Base-by-base conservation (phyloP, 2,888 invertebrate genomes). In the Allygus modestus region DNA sequence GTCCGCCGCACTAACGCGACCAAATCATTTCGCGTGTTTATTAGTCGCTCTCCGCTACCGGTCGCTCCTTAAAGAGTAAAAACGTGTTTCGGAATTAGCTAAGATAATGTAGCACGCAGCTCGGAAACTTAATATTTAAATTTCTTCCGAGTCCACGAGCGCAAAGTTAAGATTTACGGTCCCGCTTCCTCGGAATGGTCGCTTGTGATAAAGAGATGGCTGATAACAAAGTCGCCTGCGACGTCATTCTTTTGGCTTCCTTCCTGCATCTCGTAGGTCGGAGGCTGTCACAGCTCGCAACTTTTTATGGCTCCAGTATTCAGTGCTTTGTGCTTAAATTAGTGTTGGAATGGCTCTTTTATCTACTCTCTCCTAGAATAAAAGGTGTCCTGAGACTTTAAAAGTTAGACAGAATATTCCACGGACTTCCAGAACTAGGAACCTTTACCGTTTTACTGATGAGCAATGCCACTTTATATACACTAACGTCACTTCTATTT, bases 41-140 rank as follows among this genome's bases (percentile, higher is more conserved):
- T 33, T 81, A 46, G 81, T 43, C 23, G 81, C 81, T n/a, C 41
- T 33, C 41, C 28, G 71, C 82, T 65, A 71, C 83, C 83, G 83
- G 54, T 71, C 73, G 75, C 84, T 65, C 65, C 77, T 84, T 83
- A 79, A 84, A 75, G 84, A 75, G 84, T 43, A 71, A 82, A 82
- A 71, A 71, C 82, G 82, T 82, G 82, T 82, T 65, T 1, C 54
- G 46, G 54, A 82, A 82, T 82, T 71, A 71, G 73, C 73, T 46
- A 7, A 54, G 82, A 71, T 82, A 82, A 51, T 71, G 65, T 46
- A 43, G 31, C 82, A 82, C 82, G 82, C 82, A 71, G 65, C 51
- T 51, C 65, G 51, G 77, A 77, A 77, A 77, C 77, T 46, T 77
- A 77, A 77, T 77, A 46, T 46, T 77, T 77, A 31, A 77, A 77